Percentiles rank a stretch among this genome's conserved stretches.
Evolutionary conservation across 2,888 invertebrate species (phyloP).

Genomic region (Hoplodrina blanda): DNA sequence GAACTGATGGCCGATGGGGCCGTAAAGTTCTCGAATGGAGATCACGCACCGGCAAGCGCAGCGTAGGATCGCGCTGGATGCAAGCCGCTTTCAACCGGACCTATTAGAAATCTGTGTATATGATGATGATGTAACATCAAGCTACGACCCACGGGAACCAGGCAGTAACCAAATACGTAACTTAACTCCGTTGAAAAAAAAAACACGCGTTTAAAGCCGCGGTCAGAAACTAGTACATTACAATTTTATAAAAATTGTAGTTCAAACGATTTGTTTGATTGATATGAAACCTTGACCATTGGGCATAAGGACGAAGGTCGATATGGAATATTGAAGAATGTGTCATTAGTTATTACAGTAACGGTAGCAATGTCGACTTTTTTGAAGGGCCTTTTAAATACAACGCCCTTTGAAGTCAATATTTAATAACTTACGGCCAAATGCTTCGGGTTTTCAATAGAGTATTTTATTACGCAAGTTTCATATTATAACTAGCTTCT

Average conservation of each 20-base stretch:
- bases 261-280: constrained; percentile 40
- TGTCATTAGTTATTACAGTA: constrained; percentile 13
- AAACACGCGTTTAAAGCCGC: no score
- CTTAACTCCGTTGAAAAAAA: no score
- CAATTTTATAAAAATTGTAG: neutral
- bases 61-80: no score
- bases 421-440: constrained; percentile 13
- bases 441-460: neutral
- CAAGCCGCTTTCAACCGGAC: no score
- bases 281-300: constrained; percentile 39
- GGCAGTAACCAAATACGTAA: no score
- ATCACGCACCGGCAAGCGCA: no score
- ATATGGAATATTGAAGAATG: constrained; percentile 33
- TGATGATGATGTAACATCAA: no score
- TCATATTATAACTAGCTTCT: no score
- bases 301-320: constrained; percentile 25
- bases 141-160: no score
- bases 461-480: neutral
- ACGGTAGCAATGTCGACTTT: neutral
- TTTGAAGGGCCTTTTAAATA: constrained; percentile 4
- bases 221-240: neutral
- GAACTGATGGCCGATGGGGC: no score
- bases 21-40: no score
- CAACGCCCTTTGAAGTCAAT: neutral
- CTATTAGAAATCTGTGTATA: no score